Percentiles rank a stretch among this genome's conserved stretches.
Conservation (phyloP, 2,888 invertebrate species). For the Iselma pallidipennis region DNA sequence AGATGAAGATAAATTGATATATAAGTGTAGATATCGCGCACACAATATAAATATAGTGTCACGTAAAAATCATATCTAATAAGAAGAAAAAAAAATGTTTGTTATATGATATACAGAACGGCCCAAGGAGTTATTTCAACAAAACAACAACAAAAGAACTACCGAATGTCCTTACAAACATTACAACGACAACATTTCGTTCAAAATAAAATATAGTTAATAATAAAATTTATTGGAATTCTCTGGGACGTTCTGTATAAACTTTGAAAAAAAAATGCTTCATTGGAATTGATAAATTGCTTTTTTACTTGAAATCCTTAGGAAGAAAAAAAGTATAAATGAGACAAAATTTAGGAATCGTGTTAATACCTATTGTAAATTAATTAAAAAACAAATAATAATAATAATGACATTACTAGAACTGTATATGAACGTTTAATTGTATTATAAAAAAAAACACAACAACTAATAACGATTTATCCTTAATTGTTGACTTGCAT, state of each 20-base stretch:
- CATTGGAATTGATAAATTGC: slow-evolving; percentile 58
- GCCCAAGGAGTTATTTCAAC: slow-evolving; percentile 28
- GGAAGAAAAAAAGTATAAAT: slow-evolving; percentile 30
- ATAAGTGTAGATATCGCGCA: slow-evolving; percentile 51
- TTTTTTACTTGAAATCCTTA: slow-evolving; percentile 53
- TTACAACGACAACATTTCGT: slow-evolving; percentile 30
- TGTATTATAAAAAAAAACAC: slow-evolving; percentile 42
- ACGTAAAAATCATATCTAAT: slow-evolving; percentile 48
- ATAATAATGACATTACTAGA: slow-evolving; percentile 28
- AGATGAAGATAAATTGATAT: slow-evolving; percentile 19
- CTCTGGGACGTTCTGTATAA: slow-evolving; percentile 40
- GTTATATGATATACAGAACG: slow-evolving; percentile 38
- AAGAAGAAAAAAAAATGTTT: slow-evolving; percentile 31
- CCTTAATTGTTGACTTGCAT: slow-evolving; percentile 54
- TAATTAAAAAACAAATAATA: slow-evolving; percentile 37
- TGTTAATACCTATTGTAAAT: slow-evolving; percentile 47
- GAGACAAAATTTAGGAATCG: slow-evolving; percentile 35
- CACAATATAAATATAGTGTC: slow-evolving; percentile 49
- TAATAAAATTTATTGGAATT: slow-evolving; percentile 16
- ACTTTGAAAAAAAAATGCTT: slow-evolving; percentile 48
- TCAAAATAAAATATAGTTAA: slow-evolving; percentile 15
- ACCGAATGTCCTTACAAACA: slow-evolving; percentile 4
- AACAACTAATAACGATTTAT: slow-evolving; percentile 43
- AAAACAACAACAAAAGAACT: slow-evolving; percentile 1
- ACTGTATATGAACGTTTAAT: slow-evolving; percentile 48